Evolutionary conservation across 2,113 vertebrate species (phyloP).

Genomic region (Brachyhypopomus occidentalis): DNA sequence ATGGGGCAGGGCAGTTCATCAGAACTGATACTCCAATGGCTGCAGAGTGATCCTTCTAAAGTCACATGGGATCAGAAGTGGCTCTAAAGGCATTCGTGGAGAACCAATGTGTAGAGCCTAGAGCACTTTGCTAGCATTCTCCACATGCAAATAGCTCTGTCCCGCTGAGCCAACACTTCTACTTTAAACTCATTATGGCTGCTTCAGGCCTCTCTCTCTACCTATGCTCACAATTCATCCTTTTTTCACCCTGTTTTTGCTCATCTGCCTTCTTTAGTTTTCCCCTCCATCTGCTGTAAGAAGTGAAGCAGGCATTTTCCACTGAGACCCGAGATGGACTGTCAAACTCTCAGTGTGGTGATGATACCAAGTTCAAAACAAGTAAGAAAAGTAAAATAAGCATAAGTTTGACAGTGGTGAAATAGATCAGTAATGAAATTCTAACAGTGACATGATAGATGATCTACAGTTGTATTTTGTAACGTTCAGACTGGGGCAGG

Average conservation of each 20-base stretch:
- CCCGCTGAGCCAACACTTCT: conserved; percentile 68
- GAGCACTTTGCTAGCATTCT: conserved; percentile 51
- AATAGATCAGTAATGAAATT: neutral
- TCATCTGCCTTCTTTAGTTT: too few relatives aligned
- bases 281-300: too few relatives aligned
- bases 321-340: too few relatives aligned
- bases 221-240: too few relatives aligned
- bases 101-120: conserved; percentile 62
- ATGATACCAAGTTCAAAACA: too few relatives aligned
- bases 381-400: too few relatives aligned
- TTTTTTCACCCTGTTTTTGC: too few relatives aligned
- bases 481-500: too few relatives aligned
- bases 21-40: neutral
- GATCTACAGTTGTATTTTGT: neutral
- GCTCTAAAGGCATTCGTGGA: conserved; percentile 46
- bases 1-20: neutral
- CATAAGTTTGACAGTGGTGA: too few relatives aligned
- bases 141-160: conserved; percentile 38
- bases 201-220: conserved; percentile 41
- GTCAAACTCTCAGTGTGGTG: too few relatives aligned
- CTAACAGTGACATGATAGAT: neutral
- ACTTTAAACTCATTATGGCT: conserved; percentile 60
- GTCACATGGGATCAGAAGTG: neutral
- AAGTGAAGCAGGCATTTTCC: too few relatives aligned
- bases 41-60: neutral